A percentile compares a stretch with the other conserved stretches of the same genome.
Evolutionary conservation across 2,888 invertebrate genomes (phyloP).

Genomic region (Polydrusus tereticollis): DNA sequence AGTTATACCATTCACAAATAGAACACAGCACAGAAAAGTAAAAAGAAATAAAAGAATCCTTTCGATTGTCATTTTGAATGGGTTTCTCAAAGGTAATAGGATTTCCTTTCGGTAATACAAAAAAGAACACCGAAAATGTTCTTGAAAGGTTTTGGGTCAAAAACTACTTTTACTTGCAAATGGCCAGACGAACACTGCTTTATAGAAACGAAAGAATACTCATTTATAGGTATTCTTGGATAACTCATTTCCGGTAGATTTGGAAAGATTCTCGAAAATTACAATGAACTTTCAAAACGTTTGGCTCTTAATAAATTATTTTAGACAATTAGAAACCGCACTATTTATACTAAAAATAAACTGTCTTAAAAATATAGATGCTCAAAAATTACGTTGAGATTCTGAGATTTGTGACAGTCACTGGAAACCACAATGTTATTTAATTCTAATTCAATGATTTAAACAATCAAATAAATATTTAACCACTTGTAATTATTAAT

Average conservation of each 20-base stretch:
- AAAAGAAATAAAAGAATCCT: constrained; percentile 2
- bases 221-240: not conserved
- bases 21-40: constrained; percentile 5
- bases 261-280: not conserved
- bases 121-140: not conserved
- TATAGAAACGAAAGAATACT: not conserved
- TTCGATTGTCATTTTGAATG: not conserved
- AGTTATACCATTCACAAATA: not conserved
- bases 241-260: not conserved
- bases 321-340: not conserved
- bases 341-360: not conserved
- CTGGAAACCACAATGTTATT: no score
- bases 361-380: no score
- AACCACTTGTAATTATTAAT: no score
- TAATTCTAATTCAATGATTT: no score
- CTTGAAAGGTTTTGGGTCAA: not conserved
- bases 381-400: no score
- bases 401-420: no score
- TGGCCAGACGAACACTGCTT: not conserved
- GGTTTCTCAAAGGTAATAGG: not conserved
- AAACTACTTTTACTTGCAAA: not conserved
- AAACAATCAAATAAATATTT: no score
- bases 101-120: not conserved
- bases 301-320: not conserved
- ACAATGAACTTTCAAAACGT: not conserved